Conservation (phyloP, 2,113 vertebrate genomes). For the Sus scrofa region DNA sequence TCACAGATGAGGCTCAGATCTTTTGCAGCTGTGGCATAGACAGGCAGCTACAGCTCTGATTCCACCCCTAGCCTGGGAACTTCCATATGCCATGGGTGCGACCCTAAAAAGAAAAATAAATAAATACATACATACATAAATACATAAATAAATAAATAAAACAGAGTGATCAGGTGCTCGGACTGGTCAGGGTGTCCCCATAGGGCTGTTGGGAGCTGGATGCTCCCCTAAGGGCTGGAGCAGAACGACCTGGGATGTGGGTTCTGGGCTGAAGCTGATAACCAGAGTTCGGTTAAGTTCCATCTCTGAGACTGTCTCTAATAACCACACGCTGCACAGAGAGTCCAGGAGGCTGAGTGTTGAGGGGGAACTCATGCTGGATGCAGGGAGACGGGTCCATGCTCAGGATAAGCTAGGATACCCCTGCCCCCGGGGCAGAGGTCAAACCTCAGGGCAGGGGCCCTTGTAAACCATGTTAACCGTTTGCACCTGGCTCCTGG, state of each 20-base stretch:
- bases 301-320: no score
- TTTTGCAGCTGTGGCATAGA: no score
- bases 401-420: background rate
- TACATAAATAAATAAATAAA: no score
- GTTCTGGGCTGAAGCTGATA: background rate
- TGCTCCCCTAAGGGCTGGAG: no score
- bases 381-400: background rate
- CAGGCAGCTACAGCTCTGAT: no score
- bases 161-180: background rate
- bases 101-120: no score
- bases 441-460: background rate
- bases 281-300: background rate
- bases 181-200: fast-evolving
- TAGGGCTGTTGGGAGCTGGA: fast-evolving
- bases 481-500: fast-evolving
- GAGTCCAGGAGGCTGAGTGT: background rate
- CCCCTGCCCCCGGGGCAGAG: fast-evolving
- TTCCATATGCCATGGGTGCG: no score
- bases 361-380: background rate
- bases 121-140: no score
- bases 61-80: no score
- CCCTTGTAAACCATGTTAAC: background rate
- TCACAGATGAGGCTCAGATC: no score
- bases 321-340: fast-evolving
- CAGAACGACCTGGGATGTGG: no score